These are phyloP conservation scores for Monodelphis domestica DNA, from an alignment of 2,797 vertebrate species.

Conservation along the genomic window DNA sequence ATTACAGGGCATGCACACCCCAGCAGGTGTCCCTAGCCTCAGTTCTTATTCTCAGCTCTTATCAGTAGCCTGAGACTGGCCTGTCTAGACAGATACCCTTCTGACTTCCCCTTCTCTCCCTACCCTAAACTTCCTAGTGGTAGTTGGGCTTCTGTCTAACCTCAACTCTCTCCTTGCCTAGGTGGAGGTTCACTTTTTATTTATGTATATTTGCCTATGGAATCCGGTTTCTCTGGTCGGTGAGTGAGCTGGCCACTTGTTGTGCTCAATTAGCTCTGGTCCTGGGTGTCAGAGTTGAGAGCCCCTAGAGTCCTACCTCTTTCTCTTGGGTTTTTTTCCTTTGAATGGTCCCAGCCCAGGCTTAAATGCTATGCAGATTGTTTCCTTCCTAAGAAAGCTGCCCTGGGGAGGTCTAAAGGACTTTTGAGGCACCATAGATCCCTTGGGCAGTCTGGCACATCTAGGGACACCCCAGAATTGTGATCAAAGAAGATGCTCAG, in stretches of 20 bases:
- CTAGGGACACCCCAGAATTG: background rate
- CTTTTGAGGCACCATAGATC: background rate
- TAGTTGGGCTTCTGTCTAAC: constrained; percentile 52
- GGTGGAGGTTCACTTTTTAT: constrained; percentile 99
- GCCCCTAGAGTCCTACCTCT: constrained; percentile 14
- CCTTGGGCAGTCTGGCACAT: background rate
- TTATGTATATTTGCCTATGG: constrained; percentile 95
- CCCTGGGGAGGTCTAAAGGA: background rate
- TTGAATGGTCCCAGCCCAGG: background rate
- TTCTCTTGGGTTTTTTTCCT: background rate
- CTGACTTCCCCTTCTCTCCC: constrained; percentile 21
- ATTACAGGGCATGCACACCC: constrained; percentile 19
- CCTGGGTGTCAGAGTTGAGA: constrained; percentile 29
- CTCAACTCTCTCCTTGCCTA: constrained; percentile 80
- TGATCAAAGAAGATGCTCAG: background rate
- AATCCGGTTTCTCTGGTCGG: constrained; percentile 94
- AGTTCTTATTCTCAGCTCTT: constrained; percentile 17
- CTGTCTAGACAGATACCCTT: background rate
- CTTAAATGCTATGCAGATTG: constrained; percentile 37
- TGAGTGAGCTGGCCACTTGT: constrained; percentile 84
- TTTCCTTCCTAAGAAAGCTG: constrained; percentile 15
- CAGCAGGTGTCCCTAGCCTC: constrained; percentile 43
- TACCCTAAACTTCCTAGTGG: background rate
- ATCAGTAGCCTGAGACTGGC: constrained; percentile 6
- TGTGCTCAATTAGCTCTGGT: constrained; percentile 37